Conservation (phyloP, 2,113 vertebrate genomes). For the Ceratotherium simum region DNA sequence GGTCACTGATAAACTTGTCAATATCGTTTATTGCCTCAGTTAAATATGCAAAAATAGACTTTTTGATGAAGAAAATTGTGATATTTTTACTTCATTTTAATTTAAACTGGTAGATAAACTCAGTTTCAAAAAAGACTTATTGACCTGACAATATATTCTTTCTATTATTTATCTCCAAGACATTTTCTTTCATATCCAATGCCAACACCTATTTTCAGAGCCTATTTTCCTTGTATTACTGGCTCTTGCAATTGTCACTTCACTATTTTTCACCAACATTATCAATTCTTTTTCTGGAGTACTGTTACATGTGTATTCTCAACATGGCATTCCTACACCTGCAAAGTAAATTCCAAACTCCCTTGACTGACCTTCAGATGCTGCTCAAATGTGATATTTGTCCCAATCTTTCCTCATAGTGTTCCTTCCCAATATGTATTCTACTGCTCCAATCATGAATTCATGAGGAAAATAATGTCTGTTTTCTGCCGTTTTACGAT, state of each 20-base stretch:
- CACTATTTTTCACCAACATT: neutral
- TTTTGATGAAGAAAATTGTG: neutral
- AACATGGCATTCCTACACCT: neutral
- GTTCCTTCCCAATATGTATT: neutral
- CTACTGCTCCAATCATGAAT: neutral
- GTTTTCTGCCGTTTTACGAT: neutral
- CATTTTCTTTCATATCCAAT: neutral
- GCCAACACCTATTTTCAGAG: neutral
- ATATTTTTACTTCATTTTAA: neutral
- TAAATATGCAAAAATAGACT: neutral
- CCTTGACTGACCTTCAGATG: neutral
- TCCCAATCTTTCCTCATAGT: neutral
- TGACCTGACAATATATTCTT: neutral
- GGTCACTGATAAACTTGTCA: neutral
- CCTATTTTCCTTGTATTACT: neutral
- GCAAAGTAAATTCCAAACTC: constrained; percentile 1
- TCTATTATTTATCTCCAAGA: neutral
- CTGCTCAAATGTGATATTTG: neutral
- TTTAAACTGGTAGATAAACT: neutral
- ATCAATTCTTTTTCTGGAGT: neutral
- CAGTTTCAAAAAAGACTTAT: neutral
- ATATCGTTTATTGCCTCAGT: neutral
- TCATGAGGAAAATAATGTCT: neutral
- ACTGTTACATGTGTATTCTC: neutral
- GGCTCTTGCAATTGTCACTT: neutral